These are phyloP conservation scores for Pangasius krempfi DNA, from an alignment of 2,797 vertebrate genomes.

Conservation along the genomic window DNA sequence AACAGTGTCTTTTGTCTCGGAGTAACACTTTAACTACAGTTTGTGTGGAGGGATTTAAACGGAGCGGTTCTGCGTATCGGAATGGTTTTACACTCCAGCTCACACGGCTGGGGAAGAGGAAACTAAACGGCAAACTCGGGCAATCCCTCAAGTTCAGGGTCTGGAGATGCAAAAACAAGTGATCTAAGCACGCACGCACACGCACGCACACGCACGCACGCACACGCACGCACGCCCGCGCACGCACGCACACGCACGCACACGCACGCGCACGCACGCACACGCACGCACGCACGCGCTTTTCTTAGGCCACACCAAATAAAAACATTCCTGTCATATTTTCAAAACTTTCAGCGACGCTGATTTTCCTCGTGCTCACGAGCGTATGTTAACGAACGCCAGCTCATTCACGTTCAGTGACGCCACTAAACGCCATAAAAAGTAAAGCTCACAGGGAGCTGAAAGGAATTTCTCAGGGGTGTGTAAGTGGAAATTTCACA, in stretches of 20 bases:
- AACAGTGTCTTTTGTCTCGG: not conserved
- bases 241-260: not conserved
- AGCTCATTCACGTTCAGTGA: not conserved
- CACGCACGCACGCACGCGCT: too few species aligned
- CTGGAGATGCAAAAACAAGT: not conserved
- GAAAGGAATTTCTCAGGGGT: not conserved
- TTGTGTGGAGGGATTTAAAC: not conserved
- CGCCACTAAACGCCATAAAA: not conserved
- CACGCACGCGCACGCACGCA: not conserved
- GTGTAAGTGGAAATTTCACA: not conserved
- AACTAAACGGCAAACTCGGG: not conserved
- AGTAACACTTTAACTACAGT: not conserved
- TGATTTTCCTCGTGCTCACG: not conserved
- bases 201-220: not conserved
- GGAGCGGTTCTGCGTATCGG: not conserved
- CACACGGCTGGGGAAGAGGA: constrained; percentile 1
- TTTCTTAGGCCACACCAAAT: not conserved
- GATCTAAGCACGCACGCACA: not conserved
- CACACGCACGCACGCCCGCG: not conserved
- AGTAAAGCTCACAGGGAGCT: too few species aligned
- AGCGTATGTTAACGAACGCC: not conserved
- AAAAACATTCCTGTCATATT: not conserved
- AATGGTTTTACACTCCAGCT: constrained; percentile 34
- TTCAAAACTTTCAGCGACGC: not conserved
- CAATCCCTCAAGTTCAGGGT: constrained; percentile 2